A percentile compares a stretch with the other conserved stretches of the same genome.
These are phyloP conservation scores for Tetramorium bicarinatum DNA, from an alignment of 2,888 invertebrate genomes.

Conservation along the genomic window DNA sequence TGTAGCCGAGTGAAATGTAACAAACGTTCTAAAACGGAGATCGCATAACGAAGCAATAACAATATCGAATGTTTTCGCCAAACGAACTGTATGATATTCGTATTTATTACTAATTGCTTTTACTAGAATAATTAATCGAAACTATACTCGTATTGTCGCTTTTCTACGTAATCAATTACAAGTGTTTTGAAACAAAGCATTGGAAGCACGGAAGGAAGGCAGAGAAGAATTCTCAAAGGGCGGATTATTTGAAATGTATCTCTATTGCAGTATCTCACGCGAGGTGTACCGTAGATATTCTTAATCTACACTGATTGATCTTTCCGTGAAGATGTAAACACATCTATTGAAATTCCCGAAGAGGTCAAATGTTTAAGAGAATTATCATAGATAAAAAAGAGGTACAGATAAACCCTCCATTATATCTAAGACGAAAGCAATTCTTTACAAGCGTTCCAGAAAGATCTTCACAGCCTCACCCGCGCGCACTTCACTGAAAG, in stretches of 20 bases:
- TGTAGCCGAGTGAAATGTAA: not conserved
- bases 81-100: not conserved
- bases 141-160: not conserved
- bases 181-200: not conserved
- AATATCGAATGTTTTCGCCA: not conserved
- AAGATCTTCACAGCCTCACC: slow-evolving; percentile 12
- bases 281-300: not conserved
- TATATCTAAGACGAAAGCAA: slow-evolving; percentile 10
- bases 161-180: not conserved
- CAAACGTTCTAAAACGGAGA: not conserved
- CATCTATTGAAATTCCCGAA: slow-evolving; percentile 13
- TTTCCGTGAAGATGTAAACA: slow-evolving; percentile 40
- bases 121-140: slow-evolving; percentile 3
- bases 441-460: slow-evolving; percentile 22
- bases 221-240: not conserved
- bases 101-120: slow-evolving; percentile 16
- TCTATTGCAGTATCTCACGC: not conserved
- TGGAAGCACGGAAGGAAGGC: not conserved
- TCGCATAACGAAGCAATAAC: not conserved
- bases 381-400: not conserved
- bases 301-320: slow-evolving; percentile 11
- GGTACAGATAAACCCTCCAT: slow-evolving; percentile 10
- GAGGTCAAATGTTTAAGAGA: not conserved
- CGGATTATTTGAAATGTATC: not conserved
- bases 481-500: slow-evolving; percentile 26